phyloP scores from a whole-genome alignment of 2,888 invertebrate species.

The Pogonocherus hispidulus region DNA sequence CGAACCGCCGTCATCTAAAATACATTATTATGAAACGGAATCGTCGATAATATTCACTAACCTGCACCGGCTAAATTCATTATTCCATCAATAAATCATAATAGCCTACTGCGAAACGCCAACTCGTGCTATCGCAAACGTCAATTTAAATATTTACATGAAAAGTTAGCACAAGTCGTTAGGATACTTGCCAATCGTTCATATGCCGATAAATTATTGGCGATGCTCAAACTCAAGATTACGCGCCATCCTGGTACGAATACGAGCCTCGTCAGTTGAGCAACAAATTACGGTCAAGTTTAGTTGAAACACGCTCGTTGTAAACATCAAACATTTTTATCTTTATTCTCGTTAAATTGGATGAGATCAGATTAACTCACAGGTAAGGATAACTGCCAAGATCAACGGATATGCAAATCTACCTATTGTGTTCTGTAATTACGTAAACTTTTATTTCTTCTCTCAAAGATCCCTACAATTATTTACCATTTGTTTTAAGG shows the following conservation, averaged over 20 bases:
- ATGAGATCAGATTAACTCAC: not conserved
- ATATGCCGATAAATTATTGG: slow-evolving; percentile 2
- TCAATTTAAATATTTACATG: slow-evolving; percentile 23
- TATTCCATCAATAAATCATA: slow-evolving; percentile 1
- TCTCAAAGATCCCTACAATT: not conserved
- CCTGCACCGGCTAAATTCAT: not conserved
- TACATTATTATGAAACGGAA: not conserved
- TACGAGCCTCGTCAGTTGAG: not conserved
- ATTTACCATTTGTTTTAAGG: not conserved
- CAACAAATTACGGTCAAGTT: slow-evolving; percentile 18
- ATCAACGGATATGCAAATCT: not conserved
- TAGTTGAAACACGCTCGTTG: not conserved
- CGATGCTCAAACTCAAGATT: not conserved
- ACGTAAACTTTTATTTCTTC: not conserved
- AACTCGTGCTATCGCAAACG: slow-evolving; percentile 5
- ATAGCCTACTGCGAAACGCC: slow-evolving; percentile 1
- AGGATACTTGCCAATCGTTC: slow-evolving; percentile 14
- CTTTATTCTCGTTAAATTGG: slow-evolving; percentile 4
- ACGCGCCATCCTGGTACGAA: not conserved
- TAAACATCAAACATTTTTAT: slow-evolving; percentile 3
- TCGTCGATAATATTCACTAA: not conserved
- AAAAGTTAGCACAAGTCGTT: slow-evolving; percentile 12
- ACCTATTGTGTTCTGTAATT: slow-evolving; percentile 4
- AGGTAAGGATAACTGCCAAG: not conserved
- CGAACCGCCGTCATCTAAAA: not conserved